Base-by-base conservation (phyloP, 2,797 vertebrate genomes). In the Podarcis lilfordi region DNA sequence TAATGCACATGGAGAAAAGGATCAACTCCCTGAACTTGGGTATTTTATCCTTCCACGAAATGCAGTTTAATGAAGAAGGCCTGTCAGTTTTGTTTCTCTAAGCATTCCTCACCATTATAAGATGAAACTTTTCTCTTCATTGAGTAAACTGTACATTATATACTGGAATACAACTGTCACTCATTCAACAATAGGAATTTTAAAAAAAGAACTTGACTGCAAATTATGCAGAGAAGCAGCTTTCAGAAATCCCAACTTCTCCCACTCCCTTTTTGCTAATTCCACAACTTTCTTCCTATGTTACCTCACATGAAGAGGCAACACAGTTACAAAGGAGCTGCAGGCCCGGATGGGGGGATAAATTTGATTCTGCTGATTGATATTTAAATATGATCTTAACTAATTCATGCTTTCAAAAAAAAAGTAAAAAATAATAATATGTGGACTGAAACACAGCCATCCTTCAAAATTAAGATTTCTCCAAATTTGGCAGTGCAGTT, bases 51-150 rank as follows among this genome's bases (percentile, higher is more conserved):
- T 78, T 81, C 40, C 68, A 86, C 59, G 86, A 59, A 43, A 83
- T 77, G 27, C 29, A 27, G 10, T 69, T 89, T 90, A 80, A 82
- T 72, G 37, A 75, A 55, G 61, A 89, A 86, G 78, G 7, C 21
- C n/a, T 21, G 37, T 75, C 45, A 66, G 9, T 86, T 91, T 71
- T 86, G 61, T 69, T 84, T 83, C 75, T 91, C 81, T 81, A 71
- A n/a, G 40, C 32, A 72, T 21, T 76, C 86, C 32, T 80, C 25
- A 19, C 82, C 74, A 61, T 68, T 3, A 19, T 61, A 82, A 80
- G 17, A 87, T 83, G 40, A 90, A 91, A 80, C 80, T 83, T 27
- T 27, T 86, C 85, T 43, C 25, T 86, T 86, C 64, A 11, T 75
- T 86, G 87, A 80, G 82, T 86, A 71, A 25, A 84, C n/a, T 90